Evolutionary conservation across 2,797 vertebrate genomes (phyloP), one percentile per base, ranked within the genome.

Genomic region (Vespertilio murinus): DNA sequence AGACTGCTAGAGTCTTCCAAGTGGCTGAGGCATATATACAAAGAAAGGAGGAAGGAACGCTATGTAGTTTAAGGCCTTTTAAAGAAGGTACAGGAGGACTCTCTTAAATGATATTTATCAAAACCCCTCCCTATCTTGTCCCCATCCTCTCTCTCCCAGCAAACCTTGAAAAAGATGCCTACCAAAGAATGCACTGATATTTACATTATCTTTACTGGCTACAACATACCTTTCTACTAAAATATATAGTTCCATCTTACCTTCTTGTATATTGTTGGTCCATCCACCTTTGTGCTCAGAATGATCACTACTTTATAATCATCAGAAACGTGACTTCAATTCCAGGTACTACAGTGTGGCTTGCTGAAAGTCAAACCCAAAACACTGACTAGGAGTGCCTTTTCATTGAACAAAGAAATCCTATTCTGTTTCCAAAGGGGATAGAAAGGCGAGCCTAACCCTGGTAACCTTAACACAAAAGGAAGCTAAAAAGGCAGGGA

Each of bases 401-500:
- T 88, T 88, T 94, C 86, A 56, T 5, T 56, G 87, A 93, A 96
- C 79, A 95, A 87, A 97, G 73, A 95, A 86, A 83, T 90, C 83
- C 87, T 95, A 73, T 78, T 67, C 90, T 91, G 17, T 47, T 91
- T 88, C 95, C 90, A 78, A 40, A 38, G 88, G 75, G 94, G 82
- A 94, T 56, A 78, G 92, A 94, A 94, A 94, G 64, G 30, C 11
- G 3, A 93, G 83, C 5, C 81, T 94, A 74, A 61, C 28, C 67
- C 94, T 80, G 67, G 80, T 74, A 94, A 87, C 85, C 74, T 33
- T 85, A 95, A 94, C 93, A 94, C 83, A 94, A 96, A 95, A 90
- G 64, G n/a, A 93, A 89, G 80, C 91, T 93, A 93, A 94, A 88
- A 94, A 94, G 92, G 94, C 94, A 96, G 96, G 74, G 87, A 90